Base-by-base conservation (phyloP, 2,113 vertebrate species). In the Salvator merianae region DNA sequence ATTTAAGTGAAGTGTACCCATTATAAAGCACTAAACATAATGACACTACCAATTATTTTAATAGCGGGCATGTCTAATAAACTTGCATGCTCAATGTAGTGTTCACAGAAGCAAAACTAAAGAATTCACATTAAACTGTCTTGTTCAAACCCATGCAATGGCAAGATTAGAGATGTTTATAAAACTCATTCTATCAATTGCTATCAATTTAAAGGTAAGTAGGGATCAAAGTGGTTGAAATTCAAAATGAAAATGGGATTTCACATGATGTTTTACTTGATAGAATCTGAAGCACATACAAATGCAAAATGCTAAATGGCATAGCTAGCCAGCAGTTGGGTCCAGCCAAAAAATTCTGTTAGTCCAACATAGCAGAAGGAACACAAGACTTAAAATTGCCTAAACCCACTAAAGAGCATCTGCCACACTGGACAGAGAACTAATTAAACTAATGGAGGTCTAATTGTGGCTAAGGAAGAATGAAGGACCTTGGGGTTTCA, bases 41-140 rank as follows among this genome's bases (percentile, higher is more conserved):
- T 69, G 10, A 70, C 6, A 24, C 32, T 81, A 53, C 20, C 50
- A 28, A 81, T 81, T 81, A 81, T 71, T 71, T 71, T 71, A 79
- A 79, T 66, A 79, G 68, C 38, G 68, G 32, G 32, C 13, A 81
- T 55, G 71, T 81, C 47, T 81, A 71, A 71, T 59, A 20, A 70
- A 55, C 7, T 30, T 71, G 50, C 28, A 79, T 22, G 62, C 62
- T 79, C 38, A 66, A 24, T 79, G 38, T 66, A 66, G 38, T 47
- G 34, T 79, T 66, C 77, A 79, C 62, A 79, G 38, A 66, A 47
- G 38, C 66, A 32, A 79, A 40, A 43, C 28, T 43, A 7, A 79
- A 79, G 38, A 66, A 68, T 47, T 43, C 36, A 80, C 43, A 22
- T 68, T 32, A 53, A 81, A 32, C 4, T 34, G 22, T 36, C 36